phyloP scores from a whole-genome alignment of 2,113 vertebrate genomes.

The Paracanthobrama guichenoti region DNA sequence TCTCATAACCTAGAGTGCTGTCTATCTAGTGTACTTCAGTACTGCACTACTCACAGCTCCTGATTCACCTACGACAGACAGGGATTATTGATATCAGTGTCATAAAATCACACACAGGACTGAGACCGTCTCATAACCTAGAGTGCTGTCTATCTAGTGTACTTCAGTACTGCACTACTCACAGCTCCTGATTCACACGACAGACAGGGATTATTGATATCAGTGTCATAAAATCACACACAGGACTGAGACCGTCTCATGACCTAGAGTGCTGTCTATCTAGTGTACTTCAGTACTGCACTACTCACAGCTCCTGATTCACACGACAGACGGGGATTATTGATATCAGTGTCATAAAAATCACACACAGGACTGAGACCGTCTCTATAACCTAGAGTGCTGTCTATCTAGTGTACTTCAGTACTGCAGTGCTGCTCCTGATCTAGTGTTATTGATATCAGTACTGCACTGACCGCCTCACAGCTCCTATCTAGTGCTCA shows the following conservation, averaged over 20 bases:
- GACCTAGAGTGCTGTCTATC: not conserved
- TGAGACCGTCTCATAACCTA: not conserved
- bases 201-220: not conserved
- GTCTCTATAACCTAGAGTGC: too few relatives aligned
- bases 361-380: too few relatives aligned
- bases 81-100: not conserved
- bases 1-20: not conserved
- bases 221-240: not conserved
- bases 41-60: slow-evolving; percentile 52
- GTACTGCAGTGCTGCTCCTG: too few relatives aligned
- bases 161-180: too few relatives aligned
- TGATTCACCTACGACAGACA: slow-evolving; percentile 20
- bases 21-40: slow-evolving; percentile 62
- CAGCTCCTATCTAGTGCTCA: too few relatives aligned
- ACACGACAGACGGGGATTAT: too few relatives aligned
- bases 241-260: not conserved
- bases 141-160: not conserved
- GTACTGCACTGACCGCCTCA: too few relatives aligned
- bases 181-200: slow-evolving; percentile 40
- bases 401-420: too few relatives aligned
- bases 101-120: too few relatives aligned
- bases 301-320: slow-evolving; percentile 45
- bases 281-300: slow-evolving; percentile 67
- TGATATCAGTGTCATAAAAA: too few relatives aligned
- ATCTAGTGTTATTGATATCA: too few relatives aligned